A percentile compares a stretch with the other conserved stretches of the same genome.
These are phyloP conservation scores for Campylorhamphus procurvoides DNA, from an alignment of 2,113 vertebrate species.

Conservation along the genomic window DNA sequence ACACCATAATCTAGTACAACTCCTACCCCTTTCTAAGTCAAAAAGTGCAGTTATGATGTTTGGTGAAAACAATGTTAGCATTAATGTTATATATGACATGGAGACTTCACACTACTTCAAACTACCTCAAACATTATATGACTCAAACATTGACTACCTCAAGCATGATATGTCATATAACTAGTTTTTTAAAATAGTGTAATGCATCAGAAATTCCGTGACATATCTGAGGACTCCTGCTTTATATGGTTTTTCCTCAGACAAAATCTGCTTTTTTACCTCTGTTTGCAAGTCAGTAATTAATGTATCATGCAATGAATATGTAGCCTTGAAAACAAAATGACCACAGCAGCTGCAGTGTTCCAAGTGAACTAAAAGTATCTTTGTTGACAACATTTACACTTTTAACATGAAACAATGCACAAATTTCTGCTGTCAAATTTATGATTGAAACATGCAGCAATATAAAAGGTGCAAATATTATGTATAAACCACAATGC, in stretches of 20 bases:
- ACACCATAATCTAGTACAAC: background rate
- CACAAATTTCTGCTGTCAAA: background rate
- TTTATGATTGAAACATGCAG: background rate
- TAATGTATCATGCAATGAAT: background rate
- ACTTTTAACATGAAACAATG: background rate
- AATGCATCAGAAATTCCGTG: background rate
- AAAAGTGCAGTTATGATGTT: background rate
- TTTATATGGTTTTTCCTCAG: background rate
- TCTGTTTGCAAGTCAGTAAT: background rate
- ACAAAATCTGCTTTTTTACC: background rate
- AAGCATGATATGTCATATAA: background rate
- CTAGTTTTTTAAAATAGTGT: background rate
- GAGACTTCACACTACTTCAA: background rate
- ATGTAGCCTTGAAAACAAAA: background rate
- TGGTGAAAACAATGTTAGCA: background rate
- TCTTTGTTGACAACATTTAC: background rate
- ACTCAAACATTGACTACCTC: background rate
- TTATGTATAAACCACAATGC: background rate
- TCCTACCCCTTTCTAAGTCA: background rate
- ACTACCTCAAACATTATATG: background rate
- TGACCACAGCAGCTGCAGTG: background rate
- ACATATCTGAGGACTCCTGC: background rate
- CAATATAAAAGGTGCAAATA: background rate
- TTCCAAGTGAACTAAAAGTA: background rate
- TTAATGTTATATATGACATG: background rate